Evolutionary conservation across 2,888 invertebrate genomes (phyloP), one percentile per base, ranked within the genome.

Genomic region (Marronus borbonicus): DNA sequence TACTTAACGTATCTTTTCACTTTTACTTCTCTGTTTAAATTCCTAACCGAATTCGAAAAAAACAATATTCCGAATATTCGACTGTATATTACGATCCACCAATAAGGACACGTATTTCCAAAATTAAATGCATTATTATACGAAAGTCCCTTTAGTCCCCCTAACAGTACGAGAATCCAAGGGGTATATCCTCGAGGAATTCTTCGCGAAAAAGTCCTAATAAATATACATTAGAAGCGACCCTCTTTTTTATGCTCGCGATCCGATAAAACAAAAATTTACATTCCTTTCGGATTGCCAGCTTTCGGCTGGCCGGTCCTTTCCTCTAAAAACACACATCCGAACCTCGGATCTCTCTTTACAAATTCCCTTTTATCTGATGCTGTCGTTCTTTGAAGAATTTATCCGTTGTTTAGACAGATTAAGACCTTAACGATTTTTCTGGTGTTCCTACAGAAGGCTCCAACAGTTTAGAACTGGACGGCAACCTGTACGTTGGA

Each of bases 401-500:
- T 65, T 39, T 65, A 65, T 65, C 55, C 17, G 55, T 55, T 55
- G 55, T 17, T 55, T 55, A 55, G 55, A 55, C 55, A 55, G 55
- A 55, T 55, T 55, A 55, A 14, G 55, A 10, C 55, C 7, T 55
- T 66, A 60, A 14, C 28, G 28, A 24, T 28, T 60, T 28, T 24
- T 28, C 52, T n/a, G n/a, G 36, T 36, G n/a, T 55, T 14, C 24
- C 10, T 88, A 12, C 89, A 94, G 95, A 95, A 31, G 96, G 96
- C 85, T 95, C 96, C 1, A 96, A 94, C 82, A 95, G 96, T 84
- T 90, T 98, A 80, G 97, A 98, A 86, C 89, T 98, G 75, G 96
- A 96, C 82, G 97, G 97, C 0, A 93, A 95, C 12, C 90, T 98
- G 84, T 97, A 94, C 87, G 92, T 98, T 39, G 98, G 98, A 0